Evolutionary conservation across 2,797 vertebrate species (phyloP).

Genomic region (Bovichtus diacanthus): DNA sequence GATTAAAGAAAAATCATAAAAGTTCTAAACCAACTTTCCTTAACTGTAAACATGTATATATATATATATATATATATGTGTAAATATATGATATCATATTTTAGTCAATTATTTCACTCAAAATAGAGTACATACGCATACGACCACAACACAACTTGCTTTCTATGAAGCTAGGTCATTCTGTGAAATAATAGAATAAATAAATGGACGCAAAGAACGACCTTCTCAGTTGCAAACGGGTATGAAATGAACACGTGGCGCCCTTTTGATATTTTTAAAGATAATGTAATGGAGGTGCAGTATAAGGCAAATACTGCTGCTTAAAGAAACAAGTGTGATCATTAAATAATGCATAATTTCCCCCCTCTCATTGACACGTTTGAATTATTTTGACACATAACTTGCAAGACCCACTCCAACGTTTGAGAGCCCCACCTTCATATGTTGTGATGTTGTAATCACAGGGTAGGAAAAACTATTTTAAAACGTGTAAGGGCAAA

Average conservation of each 20-base stretch:
- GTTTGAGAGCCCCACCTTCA: neutral
- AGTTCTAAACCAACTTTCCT: neutral
- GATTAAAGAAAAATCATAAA: neutral
- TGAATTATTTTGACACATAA: neutral
- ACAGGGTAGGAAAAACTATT: neutral
- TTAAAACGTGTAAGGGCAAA: neutral
- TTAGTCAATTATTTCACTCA: too few relatives aligned
- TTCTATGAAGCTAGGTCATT: neutral
- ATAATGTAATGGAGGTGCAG: neutral
- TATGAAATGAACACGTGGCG: neutral
- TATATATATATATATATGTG: too few relatives aligned
- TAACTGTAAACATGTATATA: too few relatives aligned
- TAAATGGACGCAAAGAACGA: neutral
- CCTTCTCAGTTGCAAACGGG: neutral
- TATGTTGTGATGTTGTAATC: slow-evolving; percentile 30
- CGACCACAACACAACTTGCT: neutral
- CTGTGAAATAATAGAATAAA: neutral
- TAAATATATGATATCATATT: too few relatives aligned
- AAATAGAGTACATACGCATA: neutral
- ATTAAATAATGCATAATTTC: slow-evolving; percentile 3
- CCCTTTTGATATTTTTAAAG: slow-evolving; percentile 1
- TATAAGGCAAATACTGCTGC: neutral
- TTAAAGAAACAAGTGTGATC: neutral
- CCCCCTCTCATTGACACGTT: neutral
- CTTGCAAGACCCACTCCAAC: neutral